Conservation (phyloP, 2,113 vertebrate genomes). For the Rhinolophus sinicus region DNA sequence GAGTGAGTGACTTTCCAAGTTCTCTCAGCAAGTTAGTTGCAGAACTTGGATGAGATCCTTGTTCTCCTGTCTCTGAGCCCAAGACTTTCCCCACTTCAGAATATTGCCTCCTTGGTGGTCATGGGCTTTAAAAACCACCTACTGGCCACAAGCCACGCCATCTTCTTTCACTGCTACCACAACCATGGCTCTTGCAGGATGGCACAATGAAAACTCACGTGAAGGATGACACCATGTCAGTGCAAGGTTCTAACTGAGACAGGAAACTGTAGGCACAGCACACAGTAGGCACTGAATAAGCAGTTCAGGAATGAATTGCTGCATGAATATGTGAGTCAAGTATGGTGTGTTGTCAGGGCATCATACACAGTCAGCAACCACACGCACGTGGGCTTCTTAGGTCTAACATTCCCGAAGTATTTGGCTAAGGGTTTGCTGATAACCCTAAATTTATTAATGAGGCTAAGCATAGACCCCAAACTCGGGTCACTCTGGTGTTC, state of each 20-base stretch:
- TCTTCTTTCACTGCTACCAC: background rate
- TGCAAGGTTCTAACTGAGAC: background rate
- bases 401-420: background rate
- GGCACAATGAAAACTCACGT: background rate
- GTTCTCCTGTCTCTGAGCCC: background rate
- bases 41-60: background rate
- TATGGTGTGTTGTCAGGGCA: background rate
- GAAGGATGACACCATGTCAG: rapidly evolving
- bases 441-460: background rate
- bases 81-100: background rate
- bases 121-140: background rate
- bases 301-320: background rate
- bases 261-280: background rate
- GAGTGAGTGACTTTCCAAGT: background rate
- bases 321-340: background rate
- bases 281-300: background rate
- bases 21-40: background rate
- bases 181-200: rapidly evolving
- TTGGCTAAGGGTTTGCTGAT: background rate
- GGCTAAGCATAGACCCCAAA: background rate
- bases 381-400: background rate
- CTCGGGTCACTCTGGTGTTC: background rate
- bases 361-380: background rate
- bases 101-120: background rate
- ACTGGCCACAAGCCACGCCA: background rate